Evolutionary conservation across 2,113 vertebrate species (phyloP), one percentile per base, ranked within the genome.

Genomic region (Myxocyprinus asiaticus): DNA sequence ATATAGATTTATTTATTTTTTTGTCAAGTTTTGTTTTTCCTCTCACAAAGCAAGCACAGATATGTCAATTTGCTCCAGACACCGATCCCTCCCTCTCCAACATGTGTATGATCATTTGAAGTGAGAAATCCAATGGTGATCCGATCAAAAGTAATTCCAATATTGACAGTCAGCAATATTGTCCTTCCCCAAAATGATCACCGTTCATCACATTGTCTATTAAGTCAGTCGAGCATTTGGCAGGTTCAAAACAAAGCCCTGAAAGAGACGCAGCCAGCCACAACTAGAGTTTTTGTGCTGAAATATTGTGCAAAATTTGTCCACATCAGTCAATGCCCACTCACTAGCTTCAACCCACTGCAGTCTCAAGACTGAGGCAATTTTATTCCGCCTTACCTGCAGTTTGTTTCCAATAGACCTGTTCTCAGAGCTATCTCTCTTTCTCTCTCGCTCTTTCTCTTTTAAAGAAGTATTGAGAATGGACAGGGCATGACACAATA

Each of bases 121-220:
- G 63, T 63, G 15, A 56, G 77, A 86, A 85, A 88, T 86, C 83
- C 83, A 67, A 81, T 83, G 76, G 74, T 86, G 83, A 88, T 88
- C 81, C 80, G 76, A 86, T 86, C 85, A 84, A 62, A 76, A 71
- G 17, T 22, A n/a, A 45, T 82, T 65, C 74, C 77, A 66, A 85
- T 84, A 88, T 86, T 22, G 82, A 76, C 82, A 78, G 69, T 83
- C 84, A 81, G 82, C 84, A 82, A 79, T 80, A 84, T 83, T 83
- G 76, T 66, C 43, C 11, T 47, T 7, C 70, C 65, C 74, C 68
- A 67, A 84, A 85, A 81, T 84, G 81, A 81, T 84, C 79, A 67
- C 78, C 80, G 76, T 76, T 83, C 82, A 84, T 87, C 81, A 80
- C 79, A 83, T 61, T 76, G 77, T 81, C 78, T 84, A 87, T 87